These are phyloP conservation scores for Cherax destructor DNA, from an alignment of 1,140 invertebrate species.

Conservation along the genomic window DNA sequence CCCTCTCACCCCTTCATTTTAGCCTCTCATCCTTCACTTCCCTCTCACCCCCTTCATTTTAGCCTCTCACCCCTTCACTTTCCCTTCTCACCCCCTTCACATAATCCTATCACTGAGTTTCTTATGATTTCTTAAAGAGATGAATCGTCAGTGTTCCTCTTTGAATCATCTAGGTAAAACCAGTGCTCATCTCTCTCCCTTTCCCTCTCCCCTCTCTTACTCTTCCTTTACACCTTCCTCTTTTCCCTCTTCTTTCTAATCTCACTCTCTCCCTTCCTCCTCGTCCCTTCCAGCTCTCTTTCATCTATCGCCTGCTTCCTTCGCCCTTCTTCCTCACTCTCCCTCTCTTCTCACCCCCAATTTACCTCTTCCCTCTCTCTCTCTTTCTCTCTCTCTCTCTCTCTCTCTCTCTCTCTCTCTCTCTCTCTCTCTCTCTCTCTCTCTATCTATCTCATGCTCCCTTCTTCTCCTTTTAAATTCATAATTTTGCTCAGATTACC, in stretches of 20 bases:
- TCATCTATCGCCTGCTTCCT: not conserved
- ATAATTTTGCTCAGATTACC: no score
- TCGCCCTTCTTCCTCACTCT: not conserved
- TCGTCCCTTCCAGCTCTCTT: not conserved
- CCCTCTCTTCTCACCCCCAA: not conserved
- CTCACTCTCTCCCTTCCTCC: not conserved
- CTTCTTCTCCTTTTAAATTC: not conserved
- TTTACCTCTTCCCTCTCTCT: not conserved
- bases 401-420: conserved; percentile 40
- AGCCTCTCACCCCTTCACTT: no score
- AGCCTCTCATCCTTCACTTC: no score
- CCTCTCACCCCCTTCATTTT: no score
- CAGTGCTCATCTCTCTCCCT: not conserved
- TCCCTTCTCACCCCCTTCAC: no score
- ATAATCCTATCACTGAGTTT: no score
- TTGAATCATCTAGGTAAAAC: no score
- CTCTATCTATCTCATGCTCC: not conserved
- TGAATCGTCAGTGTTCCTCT: no score
- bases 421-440: conserved; percentile 29
- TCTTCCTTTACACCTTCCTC: not conserved
- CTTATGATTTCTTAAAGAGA: no score
- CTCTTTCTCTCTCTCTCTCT: conserved; percentile 25
- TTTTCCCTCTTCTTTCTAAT: not conserved
- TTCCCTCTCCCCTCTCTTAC: no score
- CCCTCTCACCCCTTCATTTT: no score